Evolutionary conservation across 2,113 vertebrate species (phyloP).

Genomic region (Gavialis gangeticus): DNA sequence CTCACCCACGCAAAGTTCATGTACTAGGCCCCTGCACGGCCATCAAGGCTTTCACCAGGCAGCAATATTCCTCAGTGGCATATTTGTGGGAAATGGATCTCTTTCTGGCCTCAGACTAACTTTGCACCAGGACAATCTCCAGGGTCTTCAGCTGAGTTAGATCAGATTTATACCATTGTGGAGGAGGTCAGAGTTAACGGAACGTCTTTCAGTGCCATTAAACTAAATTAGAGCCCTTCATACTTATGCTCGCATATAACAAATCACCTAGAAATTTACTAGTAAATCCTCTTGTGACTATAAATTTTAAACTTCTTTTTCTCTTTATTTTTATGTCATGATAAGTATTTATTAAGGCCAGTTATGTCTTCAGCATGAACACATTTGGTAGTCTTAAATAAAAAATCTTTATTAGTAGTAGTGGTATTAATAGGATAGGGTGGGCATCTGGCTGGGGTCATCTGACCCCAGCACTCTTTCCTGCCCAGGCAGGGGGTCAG

Average conservation of each 20-base stretch:
- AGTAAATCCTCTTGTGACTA: not conserved
- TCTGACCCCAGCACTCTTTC: no score
- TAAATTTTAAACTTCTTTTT: not conserved
- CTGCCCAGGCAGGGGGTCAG: no score
- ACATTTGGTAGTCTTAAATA: slow-evolving; percentile 19
- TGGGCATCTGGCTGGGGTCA: no score
- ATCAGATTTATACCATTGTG: no score
- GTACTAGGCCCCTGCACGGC: not conserved
- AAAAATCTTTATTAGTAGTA: slow-evolving; percentile 9
- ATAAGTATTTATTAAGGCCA: slow-evolving; percentile 45
- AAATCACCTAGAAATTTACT: not conserved
- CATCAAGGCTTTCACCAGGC: not conserved
- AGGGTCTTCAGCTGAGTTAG: not conserved
- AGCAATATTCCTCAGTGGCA: not conserved
- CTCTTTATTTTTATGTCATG: slow-evolving; percentile 14
- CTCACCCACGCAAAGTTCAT: not conserved
- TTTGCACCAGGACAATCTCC: not conserved
- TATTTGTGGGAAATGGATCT: not conserved
- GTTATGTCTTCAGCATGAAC: slow-evolving; percentile 23
- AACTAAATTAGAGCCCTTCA: not conserved
- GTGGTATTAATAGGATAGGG: no score
- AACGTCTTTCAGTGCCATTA: accelerated
- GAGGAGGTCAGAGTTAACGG: accelerated
- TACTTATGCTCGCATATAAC: not conserved
- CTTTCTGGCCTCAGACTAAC: not conserved